Conservation (phyloP, 2,113 vertebrate species). For the Pyxicephalus adspersus region DNA sequence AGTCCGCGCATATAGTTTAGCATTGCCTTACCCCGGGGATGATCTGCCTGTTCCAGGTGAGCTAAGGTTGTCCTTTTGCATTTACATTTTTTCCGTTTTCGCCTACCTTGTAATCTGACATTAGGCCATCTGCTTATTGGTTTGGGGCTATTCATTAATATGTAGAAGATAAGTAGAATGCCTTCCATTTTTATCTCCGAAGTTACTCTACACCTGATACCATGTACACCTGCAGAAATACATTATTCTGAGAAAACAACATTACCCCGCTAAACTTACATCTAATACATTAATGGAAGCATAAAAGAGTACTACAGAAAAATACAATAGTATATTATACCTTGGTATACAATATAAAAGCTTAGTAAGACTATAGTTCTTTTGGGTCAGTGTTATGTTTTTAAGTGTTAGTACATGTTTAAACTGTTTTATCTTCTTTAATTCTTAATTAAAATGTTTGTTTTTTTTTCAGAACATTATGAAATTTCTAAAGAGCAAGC, state of each 20-base stretch:
- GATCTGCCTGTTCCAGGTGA: background rate
- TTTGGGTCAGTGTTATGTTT: no score
- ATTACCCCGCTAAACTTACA: background rate
- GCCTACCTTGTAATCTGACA: conserved; percentile 32
- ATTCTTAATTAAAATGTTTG: no score
- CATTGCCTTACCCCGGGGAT: background rate
- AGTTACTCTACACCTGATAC: background rate
- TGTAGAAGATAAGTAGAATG: conserved; percentile 20
- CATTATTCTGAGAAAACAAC: background rate
- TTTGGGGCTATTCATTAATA: conserved; percentile 40
- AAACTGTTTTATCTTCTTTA: no score
- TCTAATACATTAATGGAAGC: background rate
- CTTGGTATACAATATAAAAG: background rate
- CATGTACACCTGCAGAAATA: conserved; percentile 10
- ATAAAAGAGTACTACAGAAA: background rate
- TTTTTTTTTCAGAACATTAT: no score
- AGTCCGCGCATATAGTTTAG: background rate
- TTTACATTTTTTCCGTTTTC: conserved; percentile 30
- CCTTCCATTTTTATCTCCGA: background rate
- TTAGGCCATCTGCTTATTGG: conserved; percentile 36
- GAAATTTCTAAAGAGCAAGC: no score
- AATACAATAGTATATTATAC: background rate
- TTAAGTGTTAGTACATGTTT: no score
- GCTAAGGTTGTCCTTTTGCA: conserved; percentile 41
- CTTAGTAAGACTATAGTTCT: no score